Percentiles rank a stretch among this genome's conserved stretches.
Evolutionary conservation across 2,797 vertebrate genomes (phyloP).

Genomic region (Anisognathus igniventris): DNA sequence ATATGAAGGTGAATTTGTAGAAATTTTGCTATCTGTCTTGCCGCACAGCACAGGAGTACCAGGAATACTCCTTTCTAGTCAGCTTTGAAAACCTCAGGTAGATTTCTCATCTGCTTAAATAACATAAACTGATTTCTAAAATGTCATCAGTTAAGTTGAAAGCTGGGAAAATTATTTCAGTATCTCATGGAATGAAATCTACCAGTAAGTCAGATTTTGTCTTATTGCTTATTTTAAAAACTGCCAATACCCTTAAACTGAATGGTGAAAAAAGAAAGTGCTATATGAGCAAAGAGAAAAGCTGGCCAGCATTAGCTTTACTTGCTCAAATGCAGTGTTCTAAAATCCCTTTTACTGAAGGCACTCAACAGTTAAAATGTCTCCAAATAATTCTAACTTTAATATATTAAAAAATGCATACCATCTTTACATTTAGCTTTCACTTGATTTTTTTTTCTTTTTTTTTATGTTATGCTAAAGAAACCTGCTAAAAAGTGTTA

Average conservation of each 20-base stretch:
- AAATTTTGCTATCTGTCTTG: background rate
- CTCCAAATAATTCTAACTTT: background rate
- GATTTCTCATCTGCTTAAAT: background rate
- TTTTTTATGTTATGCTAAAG: background rate
- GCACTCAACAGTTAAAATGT: background rate
- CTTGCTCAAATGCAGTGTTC: background rate
- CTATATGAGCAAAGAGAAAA: background rate
- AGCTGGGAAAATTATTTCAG: background rate
- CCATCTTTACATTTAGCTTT: background rate
- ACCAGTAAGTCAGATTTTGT: background rate
- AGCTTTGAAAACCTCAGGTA: background rate
- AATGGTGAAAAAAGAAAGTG: background rate
- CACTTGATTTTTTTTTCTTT: background rate
- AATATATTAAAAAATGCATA: background rate
- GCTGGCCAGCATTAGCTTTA: background rate
- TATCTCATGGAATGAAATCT: background rate
- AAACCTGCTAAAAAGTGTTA: background rate
- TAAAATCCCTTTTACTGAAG: background rate
- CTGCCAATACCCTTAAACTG: background rate
- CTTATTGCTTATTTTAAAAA: background rate
- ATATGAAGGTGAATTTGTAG: background rate
- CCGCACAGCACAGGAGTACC: background rate
- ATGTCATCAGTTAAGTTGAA: background rate
- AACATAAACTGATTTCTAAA: background rate
- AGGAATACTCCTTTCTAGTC: background rate